Evolutionary conservation across 2,888 invertebrate species (phyloP), one percentile per base, ranked within the genome.

Genomic region (Drosophila macrospina): DNA sequence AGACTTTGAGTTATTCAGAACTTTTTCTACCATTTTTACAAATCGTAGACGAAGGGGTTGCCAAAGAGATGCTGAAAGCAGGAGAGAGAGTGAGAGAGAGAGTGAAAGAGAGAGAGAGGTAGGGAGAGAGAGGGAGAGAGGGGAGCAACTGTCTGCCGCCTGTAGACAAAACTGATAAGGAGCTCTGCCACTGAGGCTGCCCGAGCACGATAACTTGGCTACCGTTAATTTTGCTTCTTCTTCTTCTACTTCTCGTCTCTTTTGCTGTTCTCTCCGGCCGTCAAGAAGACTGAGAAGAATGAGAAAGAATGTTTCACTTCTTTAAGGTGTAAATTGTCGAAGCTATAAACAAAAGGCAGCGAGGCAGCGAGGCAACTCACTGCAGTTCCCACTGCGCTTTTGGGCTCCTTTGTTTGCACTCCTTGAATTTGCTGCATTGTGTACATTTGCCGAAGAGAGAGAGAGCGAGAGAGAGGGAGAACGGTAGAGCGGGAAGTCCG

Each of bases 311-410:
- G 16, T 48, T 59, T 37, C 59, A 69, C 78, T 88, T 75, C 81
- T 83, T 88, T 77, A 83, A 90, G 90, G 90, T 90, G 90, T 90
- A 88, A 90, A 90, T 89, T 89, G 83, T 83, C 80, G 81, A 88
- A 83, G 80, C 78, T 76, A 82, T 90, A 90, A 90, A 90, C 89
- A 90, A 89, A 89, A 76, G 78, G 74, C 50, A 47, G 44, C 11
- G 11, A 15, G 20, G 45, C 15, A 45, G 44, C 62, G n/a, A n/a
- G n/a, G n/a, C n/a, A n/a, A n/a, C n/a, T n/a, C n/a, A 26, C 55
- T 45, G 61, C 52, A 44, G 28, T 69, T 45, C 8, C 50, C 47
- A 61, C 54, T 76, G 64, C 69, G 67, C 56, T 63, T 67, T 78
- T 86, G 67, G 66, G 63, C 82, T 74, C n/a, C n/a, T 83, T 84